Percentiles rank a stretch among this genome's conserved stretches.
These are phyloP conservation scores for Nematopogon swammerdamellus DNA, from an alignment of 2,888 invertebrate species.

Conservation along the genomic window DNA sequence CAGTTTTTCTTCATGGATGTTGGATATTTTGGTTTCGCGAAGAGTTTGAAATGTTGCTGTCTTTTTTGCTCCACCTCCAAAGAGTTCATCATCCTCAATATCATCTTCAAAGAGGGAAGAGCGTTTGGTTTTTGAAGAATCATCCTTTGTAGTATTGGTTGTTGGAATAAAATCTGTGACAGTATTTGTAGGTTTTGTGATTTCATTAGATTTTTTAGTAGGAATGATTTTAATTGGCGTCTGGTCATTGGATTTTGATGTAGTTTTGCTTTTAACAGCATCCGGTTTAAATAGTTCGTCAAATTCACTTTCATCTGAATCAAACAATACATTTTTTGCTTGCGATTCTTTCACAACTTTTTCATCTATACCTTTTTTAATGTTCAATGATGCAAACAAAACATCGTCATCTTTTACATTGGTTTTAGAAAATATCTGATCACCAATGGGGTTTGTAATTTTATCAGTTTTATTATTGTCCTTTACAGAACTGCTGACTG, in stretches of 20 bases:
- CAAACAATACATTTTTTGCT: conserved; percentile 10
- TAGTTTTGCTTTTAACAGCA: no score
- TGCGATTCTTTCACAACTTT: not conserved
- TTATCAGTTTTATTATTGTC: not conserved
- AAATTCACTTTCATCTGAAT: not conserved
- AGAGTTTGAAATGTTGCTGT: conserved; percentile 9
- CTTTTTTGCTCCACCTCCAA: conserved; percentile 20
- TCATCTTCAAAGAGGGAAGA: conserved; percentile 26
- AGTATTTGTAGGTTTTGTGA: conserved; percentile 1
- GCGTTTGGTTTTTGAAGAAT: not conserved
- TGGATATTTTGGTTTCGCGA: not conserved
- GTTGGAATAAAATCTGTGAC: not conserved
- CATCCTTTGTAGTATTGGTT: no score
- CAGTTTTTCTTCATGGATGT: not conserved
- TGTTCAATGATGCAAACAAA: conserved; percentile 4
- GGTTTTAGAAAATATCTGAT: conserved; percentile 1
- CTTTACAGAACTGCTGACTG: conserved; percentile 8
- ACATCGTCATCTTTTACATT: conserved; percentile 4
- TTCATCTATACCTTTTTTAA: conserved; percentile 5
- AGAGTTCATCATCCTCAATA: conserved; percentile 30
- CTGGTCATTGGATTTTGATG: no score
- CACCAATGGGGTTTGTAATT: conserved; percentile 2
- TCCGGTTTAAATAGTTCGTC: not conserved
- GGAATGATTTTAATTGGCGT: not conserved
- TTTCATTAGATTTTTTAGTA: conserved; percentile 1